A percentile compares a stretch with the other conserved stretches of the same genome.
Evolutionary conservation across 2,113 vertebrate species (phyloP).

Genomic region (Cardinalis cardinalis): DNA sequence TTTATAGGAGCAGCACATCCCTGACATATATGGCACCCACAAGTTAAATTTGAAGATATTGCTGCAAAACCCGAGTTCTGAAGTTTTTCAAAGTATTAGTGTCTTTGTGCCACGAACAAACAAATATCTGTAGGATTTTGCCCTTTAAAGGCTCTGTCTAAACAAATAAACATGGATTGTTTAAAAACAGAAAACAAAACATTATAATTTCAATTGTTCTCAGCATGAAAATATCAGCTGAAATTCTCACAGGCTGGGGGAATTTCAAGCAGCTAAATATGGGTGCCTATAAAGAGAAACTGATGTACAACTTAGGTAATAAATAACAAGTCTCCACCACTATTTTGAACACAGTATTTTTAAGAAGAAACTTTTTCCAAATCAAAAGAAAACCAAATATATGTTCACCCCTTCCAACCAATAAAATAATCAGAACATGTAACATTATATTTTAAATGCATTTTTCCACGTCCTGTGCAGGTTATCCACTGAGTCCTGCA

Average conservation of each 20-base stretch:
- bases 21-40: not conserved
- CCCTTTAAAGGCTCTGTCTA: not conserved
- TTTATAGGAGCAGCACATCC: not conserved
- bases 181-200: not conserved
- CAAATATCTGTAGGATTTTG: not conserved
- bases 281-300: not conserved
- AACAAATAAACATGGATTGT: not conserved
- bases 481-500: slow-evolving; percentile 4
- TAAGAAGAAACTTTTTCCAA: not conserved
- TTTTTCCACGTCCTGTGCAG: not conserved
- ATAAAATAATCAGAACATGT: not conserved
- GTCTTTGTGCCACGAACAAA: not conserved
- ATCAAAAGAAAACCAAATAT: not conserved
- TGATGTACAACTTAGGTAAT: not conserved
- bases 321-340: not conserved
- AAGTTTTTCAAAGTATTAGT: not conserved
- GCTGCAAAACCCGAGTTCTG: not conserved
- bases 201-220: not conserved
- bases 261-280: not conserved
- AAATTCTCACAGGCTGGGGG: not conserved
- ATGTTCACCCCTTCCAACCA: not conserved
- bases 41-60: not conserved
- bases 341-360: not conserved
- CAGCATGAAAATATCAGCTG: not conserved
- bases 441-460: slow-evolving; percentile 3